A percentile compares a stretch with the other conserved stretches of the same genome.
These are phyloP conservation scores for Podabrus alpinus DNA, from an alignment of 2,888 invertebrate species.

Conservation along the genomic window DNA sequence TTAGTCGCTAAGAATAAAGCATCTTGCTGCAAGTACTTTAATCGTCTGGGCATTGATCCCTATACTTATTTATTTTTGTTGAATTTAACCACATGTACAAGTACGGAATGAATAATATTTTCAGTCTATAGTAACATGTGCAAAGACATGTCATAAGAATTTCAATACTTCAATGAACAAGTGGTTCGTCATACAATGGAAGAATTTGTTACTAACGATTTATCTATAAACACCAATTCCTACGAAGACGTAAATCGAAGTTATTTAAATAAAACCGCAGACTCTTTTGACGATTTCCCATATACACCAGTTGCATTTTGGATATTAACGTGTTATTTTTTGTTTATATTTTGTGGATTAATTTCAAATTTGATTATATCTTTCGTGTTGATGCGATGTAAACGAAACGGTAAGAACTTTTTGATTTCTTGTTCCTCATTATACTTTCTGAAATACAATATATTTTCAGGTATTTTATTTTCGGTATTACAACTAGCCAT, in stretches of 20 bases:
- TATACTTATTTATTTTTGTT: conserved; percentile 25
- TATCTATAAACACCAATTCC: background rate
- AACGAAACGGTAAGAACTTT: conserved; percentile 56
- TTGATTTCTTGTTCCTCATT: background rate
- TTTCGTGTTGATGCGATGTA: conserved; percentile 55
- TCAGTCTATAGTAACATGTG: background rate
- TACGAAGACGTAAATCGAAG: background rate
- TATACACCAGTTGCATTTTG: conserved; percentile 32
- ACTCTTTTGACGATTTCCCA: background rate
- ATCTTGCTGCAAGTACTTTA: conserved; percentile 13
- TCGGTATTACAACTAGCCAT: conserved; percentile 60
- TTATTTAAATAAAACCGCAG: background rate
- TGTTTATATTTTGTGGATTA: conserved; percentile 39
- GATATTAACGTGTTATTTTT: conserved; percentile 41
- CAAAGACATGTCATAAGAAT: conserved; percentile 11
- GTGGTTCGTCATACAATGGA: background rate
- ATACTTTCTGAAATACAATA: conserved; percentile 7
- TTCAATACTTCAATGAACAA: background rate
- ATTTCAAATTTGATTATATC: conserved; percentile 40
- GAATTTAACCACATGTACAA: conserved; percentile 21
- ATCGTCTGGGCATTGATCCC: conserved; percentile 28
- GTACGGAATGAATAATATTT: background rate
- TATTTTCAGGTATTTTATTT: conserved; percentile 59
- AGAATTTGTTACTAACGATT: background rate
- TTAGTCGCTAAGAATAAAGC: conserved; percentile 23